A percentile compares a stretch with the other conserved stretches of the same genome.
phyloP scores from a whole-genome alignment of 2,888 invertebrate genomes.

The Halictus quadricinctus region DNA sequence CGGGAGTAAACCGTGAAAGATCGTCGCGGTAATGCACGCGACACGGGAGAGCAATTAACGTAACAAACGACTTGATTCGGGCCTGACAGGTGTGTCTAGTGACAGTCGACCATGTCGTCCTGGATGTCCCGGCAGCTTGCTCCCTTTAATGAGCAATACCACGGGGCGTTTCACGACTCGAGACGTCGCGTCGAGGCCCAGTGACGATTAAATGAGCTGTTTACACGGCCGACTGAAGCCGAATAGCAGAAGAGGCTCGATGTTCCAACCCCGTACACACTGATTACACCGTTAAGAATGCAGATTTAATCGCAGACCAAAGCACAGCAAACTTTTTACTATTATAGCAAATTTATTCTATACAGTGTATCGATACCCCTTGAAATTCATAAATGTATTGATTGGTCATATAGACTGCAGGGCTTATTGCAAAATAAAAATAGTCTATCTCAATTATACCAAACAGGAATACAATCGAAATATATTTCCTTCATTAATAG shows the following conservation, averaged over 20 bases:
- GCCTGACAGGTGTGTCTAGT: constrained; percentile 52
- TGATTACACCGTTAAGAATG: constrained; percentile 28
- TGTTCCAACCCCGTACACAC: neutral
- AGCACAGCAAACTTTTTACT: neutral
- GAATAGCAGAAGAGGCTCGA: constrained; percentile 3
- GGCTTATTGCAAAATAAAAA: too few relatives aligned
- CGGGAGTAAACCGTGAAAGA: constrained; percentile 58
- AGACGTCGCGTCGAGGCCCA: constrained; percentile 20
- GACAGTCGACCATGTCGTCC: constrained; percentile 51
- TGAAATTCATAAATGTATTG: too few relatives aligned
- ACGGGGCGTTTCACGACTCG: constrained; percentile 46
- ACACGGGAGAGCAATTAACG: constrained; percentile 63
- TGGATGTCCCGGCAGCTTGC: constrained; percentile 35
- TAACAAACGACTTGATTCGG: constrained; percentile 63
- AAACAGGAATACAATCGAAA: too few relatives aligned
- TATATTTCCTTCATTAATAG: too few relatives aligned
- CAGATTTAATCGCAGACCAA: constrained; percentile 10
- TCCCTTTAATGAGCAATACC: constrained; percentile 61
- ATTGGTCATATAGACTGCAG: too few relatives aligned
- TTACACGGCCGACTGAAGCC: constrained; percentile 32
- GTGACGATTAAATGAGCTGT: constrained; percentile 47
- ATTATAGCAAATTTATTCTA: neutral
- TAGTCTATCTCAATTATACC: too few relatives aligned
- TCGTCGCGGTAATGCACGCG: constrained; percentile 51
- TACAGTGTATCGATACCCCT: too few relatives aligned